Evolutionary conservation across 1,140 invertebrate genomes (phyloP).

Genomic region (Nasonia longicornis): DNA sequence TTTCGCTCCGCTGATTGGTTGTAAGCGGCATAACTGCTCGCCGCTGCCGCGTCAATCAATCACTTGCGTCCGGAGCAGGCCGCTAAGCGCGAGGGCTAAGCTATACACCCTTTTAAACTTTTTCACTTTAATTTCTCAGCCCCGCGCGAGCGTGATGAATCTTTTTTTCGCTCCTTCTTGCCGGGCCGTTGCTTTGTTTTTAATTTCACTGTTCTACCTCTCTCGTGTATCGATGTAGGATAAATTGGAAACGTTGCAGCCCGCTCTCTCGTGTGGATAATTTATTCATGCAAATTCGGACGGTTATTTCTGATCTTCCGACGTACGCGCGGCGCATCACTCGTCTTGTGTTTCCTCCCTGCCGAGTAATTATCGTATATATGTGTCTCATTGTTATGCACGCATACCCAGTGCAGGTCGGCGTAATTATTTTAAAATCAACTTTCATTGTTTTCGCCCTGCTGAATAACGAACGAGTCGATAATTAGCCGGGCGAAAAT

Average conservation of each 20-base stretch:
- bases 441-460: slow-evolving; percentile 9
- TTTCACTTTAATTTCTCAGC: slow-evolving; percentile 38
- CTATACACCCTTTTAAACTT: slow-evolving; percentile 26
- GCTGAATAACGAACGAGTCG: slow-evolving; percentile 11
- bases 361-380: not conserved
- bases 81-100: not conserved
- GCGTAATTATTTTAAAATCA: slow-evolving; percentile 28
- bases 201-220: not conserved
- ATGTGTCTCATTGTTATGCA: not conserved
- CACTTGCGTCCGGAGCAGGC: slow-evolving; percentile 36
- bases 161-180: slow-evolving; percentile 15
- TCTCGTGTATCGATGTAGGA: not conserved
- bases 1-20: slow-evolving; percentile 35
- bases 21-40: slow-evolving; percentile 16
- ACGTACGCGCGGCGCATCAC: not conserved
- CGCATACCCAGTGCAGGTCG: not conserved
- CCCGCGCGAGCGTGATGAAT: not conserved
- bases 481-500: slow-evolving; percentile 9
- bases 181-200: not conserved
- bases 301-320: not conserved
- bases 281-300: not conserved
- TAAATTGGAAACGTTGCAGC: not conserved
- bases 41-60: slow-evolving; percentile 41
- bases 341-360: not conserved
- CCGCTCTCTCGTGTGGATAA: not conserved